Percentiles rank a stretch among this genome's conserved stretches.
These are phyloP conservation scores for Tachina fera DNA, from an alignment of 2,888 invertebrate species.

Conservation along the genomic window DNA sequence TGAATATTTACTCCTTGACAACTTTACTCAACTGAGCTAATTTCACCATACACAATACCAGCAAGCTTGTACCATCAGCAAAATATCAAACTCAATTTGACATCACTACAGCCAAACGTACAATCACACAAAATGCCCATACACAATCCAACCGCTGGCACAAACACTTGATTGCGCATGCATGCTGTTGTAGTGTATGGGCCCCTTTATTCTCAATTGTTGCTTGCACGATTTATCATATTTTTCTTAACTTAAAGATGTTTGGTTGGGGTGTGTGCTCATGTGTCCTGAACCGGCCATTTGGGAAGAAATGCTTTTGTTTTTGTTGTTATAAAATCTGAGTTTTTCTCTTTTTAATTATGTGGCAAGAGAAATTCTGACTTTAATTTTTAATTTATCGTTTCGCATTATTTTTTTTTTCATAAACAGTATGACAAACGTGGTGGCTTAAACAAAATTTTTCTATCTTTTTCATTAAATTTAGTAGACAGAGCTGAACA, in stretches of 20 bases:
- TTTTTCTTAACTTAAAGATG: neutral
- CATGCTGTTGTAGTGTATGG: too few species aligned
- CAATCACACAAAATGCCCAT: too few species aligned
- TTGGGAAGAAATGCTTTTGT: constrained; percentile 34
- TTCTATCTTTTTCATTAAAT: constrained; percentile 8
- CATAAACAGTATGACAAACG: neutral
- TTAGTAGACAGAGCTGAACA: neutral
- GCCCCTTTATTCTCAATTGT: constrained; percentile 43
- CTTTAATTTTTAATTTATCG: constrained; percentile 11
- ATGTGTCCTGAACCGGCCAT: neutral
- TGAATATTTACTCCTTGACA: too few species aligned
- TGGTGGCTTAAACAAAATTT: neutral
- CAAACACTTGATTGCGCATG: too few species aligned
- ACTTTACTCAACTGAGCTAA: too few species aligned
- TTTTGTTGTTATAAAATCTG: constrained; percentile 17
- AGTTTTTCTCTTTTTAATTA: constrained; percentile 33
- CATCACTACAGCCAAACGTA: too few species aligned
- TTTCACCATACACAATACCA: too few species aligned
- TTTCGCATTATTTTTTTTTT: neutral
- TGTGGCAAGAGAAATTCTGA: constrained; percentile 41
- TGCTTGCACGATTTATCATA: neutral
- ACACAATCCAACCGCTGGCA: too few species aligned
- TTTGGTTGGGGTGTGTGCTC: neutral
- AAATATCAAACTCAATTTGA: too few species aligned
- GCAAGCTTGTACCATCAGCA: too few species aligned